Percentiles rank a stretch among this genome's conserved stretches.
These are phyloP conservation scores for Acanthornis magna DNA, from an alignment of 2,797 vertebrate species.

Conservation along the genomic window DNA sequence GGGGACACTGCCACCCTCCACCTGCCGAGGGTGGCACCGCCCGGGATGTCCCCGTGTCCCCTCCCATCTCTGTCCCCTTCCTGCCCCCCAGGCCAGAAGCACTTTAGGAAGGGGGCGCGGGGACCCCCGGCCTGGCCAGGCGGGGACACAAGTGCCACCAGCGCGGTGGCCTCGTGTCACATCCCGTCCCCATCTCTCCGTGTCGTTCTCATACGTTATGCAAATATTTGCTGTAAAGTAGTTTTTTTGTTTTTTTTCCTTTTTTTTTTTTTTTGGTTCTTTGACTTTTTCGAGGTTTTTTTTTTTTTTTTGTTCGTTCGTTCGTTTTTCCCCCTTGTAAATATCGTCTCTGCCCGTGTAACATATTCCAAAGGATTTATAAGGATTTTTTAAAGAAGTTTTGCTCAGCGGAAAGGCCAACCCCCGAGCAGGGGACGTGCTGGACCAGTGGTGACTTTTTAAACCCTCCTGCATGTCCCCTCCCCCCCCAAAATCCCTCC, in stretches of 20 bases:
- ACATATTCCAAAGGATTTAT: conserved; percentile 87
- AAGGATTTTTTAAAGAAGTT: conserved; percentile 78
- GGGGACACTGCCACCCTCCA: background rate
- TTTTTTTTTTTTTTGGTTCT: too few species aligned
- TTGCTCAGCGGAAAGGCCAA: conserved; percentile 66
- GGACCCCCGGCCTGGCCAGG: background rate
- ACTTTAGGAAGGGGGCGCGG: background rate
- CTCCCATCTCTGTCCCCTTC: background rate
- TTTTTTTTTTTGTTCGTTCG: background rate
- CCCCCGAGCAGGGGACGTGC: background rate
- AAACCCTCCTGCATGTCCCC: conserved; percentile 42
- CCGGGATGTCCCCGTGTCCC: background rate
- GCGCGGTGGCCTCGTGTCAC: background rate
- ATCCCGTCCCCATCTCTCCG: background rate
- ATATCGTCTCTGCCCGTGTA: conserved; percentile 87
- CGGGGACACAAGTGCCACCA: background rate
- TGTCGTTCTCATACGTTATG: conserved; percentile 64
- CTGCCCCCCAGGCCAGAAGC: background rate
- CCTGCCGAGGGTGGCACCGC: background rate
- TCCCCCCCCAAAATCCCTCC: background rate
- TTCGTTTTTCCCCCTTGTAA: conserved; percentile 70
- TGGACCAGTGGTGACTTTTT: conserved; percentile 76
- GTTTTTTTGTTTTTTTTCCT: background rate
- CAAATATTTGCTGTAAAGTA: conserved; percentile 78
- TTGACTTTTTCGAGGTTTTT: background rate